Conservation (phyloP, 2,888 invertebrate species). For the Melieria picta region DNA sequence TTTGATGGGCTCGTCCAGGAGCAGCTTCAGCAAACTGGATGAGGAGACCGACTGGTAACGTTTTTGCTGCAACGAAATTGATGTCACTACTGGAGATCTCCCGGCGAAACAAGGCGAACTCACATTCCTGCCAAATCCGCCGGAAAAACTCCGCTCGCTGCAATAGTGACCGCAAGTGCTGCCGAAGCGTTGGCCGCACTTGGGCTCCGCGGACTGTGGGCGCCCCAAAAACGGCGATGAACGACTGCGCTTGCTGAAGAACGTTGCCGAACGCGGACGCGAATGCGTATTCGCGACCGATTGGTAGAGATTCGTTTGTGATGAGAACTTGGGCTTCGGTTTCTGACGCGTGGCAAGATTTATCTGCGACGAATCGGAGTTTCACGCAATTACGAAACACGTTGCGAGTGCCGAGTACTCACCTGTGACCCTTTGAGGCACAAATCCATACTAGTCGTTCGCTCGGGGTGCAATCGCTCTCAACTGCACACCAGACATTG, state of each 20-base stretch:
- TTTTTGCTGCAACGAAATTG: slow-evolving; percentile 34
- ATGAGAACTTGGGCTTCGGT: slow-evolving; percentile 61
- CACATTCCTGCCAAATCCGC: slow-evolving; percentile 19
- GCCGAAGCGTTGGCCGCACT: slow-evolving; percentile 52
- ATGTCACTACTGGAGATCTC: slow-evolving; percentile 23
- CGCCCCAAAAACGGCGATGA: slow-evolving; percentile 57
- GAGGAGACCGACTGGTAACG: slow-evolving; percentile 57
- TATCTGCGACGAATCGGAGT: slow-evolving; percentile 53
- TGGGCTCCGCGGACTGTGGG: slow-evolving; percentile 65
- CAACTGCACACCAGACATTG: too few relatives aligned
- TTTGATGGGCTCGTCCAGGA: slow-evolving; percentile 65
- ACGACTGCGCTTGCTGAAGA: slow-evolving; percentile 56
- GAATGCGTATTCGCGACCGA: slow-evolving; percentile 26
- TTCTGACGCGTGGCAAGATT: slow-evolving; percentile 64
- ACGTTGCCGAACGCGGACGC: slow-evolving; percentile 64
- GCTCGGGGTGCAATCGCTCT: too few relatives aligned
- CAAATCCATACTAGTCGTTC: slow-evolving; percentile 63
- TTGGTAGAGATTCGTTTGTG: slow-evolving; percentile 47
- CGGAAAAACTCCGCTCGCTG: slow-evolving; percentile 7
- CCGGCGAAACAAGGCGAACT: not conserved
- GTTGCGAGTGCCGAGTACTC: slow-evolving; percentile 25
- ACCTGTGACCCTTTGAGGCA: slow-evolving; percentile 66
- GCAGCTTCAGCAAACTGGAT: slow-evolving; percentile 62
- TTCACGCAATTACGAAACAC: too few relatives aligned
- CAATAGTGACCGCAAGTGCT: slow-evolving; percentile 47